A percentile compares a stretch with the other conserved stretches of the same genome.
phyloP scores from a whole-genome alignment of 2,888 invertebrate species.

The Timandra comae region DNA sequence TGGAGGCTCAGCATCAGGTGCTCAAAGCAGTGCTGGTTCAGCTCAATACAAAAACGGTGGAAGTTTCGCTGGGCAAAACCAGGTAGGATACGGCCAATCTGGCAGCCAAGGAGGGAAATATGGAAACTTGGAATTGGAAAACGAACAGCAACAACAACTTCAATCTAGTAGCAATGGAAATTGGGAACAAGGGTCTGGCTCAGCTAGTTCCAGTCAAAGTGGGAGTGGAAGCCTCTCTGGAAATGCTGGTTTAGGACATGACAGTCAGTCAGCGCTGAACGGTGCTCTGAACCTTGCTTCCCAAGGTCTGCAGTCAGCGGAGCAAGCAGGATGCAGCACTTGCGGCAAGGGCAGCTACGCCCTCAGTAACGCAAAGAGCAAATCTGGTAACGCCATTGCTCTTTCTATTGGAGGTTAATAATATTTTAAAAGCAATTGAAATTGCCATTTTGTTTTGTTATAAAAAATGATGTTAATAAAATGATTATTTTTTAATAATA shows the following conservation, averaged over 20 bases:
- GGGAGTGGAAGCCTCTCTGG: conserved; percentile 13
- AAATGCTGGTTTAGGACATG: conserved; percentile 6
- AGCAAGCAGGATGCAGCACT: conserved; percentile 41
- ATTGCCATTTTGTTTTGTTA: background rate
- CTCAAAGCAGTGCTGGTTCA: background rate
- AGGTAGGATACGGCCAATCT: background rate
- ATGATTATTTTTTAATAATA: background rate
- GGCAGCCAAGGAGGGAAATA: background rate
- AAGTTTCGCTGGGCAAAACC: background rate
- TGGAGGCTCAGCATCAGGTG: conserved; percentile 3
- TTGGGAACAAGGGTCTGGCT: conserved; percentile 13
- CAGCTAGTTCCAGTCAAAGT: conserved; percentile 10
- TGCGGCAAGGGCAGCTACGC: conserved; percentile 58
- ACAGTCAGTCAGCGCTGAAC: conserved; percentile 23
- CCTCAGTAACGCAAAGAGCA: conserved; percentile 62
- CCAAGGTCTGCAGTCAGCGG: conserved; percentile 43
- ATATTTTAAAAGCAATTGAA: conserved; percentile 10
- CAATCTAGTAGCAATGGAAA: conserved; percentile 8
- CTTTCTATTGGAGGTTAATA: conserved; percentile 55
- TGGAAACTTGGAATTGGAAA: background rate
- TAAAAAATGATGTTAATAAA: too few relatives aligned
- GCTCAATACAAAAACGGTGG: background rate
- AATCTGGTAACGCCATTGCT: conserved; percentile 56
- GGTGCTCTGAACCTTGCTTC: conserved; percentile 51
- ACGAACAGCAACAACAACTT: background rate